phyloP scores from a whole-genome alignment of 2,797 vertebrate species.

The Megaceryle alcyon region DNA sequence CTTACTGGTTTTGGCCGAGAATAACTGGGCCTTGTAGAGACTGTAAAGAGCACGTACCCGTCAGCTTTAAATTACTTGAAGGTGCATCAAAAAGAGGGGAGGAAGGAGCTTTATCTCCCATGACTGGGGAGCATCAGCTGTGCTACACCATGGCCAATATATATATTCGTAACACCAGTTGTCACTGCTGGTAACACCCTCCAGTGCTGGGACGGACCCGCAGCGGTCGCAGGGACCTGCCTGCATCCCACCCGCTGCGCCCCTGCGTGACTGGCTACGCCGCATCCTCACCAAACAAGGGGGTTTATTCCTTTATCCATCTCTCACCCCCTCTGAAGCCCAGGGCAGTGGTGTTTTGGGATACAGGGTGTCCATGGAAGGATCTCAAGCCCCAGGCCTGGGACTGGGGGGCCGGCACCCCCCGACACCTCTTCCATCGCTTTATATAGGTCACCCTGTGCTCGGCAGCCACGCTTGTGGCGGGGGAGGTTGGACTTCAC shows the following conservation, averaged over 20 bases:
- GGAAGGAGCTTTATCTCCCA: background rate
- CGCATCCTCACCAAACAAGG: rapidly evolving
- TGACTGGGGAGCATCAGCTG: rapidly evolving
- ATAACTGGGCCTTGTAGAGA: background rate
- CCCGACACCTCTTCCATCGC: background rate
- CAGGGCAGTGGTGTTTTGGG: rapidly evolving
- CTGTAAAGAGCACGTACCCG: background rate
- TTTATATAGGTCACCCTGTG: slow-evolving; percentile 58
- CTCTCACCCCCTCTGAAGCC: background rate
- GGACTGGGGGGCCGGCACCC: background rate
- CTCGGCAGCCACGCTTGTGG: slow-evolving; percentile 17
- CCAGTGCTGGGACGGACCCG: rapidly evolving
- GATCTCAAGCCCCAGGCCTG: background rate
- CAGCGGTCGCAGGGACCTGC: rapidly evolving
- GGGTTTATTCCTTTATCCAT: rapidly evolving
- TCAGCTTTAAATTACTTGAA: background rate
- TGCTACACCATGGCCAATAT: rapidly evolving
- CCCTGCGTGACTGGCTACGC: rapidly evolving
- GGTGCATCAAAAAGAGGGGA: background rate
- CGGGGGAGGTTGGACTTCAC: slow-evolving; percentile 63
- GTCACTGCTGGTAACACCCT: background rate
- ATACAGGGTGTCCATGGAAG: rapidly evolving
- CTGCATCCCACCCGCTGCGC: background rate
- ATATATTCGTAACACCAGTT: rapidly evolving
- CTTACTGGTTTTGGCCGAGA: background rate